Percentiles rank a stretch among this genome's conserved stretches.
These are phyloP conservation scores for Micronycteris hirsuta DNA, from an alignment of 2,113 vertebrate species.

Conservation along the genomic window DNA sequence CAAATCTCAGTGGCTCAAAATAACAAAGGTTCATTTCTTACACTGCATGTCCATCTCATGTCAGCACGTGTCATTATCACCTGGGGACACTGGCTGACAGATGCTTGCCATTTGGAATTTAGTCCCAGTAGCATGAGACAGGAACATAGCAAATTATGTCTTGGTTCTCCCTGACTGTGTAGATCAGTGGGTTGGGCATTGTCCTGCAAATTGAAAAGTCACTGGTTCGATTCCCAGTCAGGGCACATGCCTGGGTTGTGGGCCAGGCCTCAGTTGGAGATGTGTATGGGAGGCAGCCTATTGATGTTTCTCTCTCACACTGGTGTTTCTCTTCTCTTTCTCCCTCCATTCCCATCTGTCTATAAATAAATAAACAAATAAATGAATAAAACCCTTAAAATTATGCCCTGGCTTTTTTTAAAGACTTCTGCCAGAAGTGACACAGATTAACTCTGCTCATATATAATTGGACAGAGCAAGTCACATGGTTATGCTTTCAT, in stretches of 20 bases:
- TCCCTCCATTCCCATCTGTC: no score
- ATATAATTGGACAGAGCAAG: not conserved
- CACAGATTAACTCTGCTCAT: not conserved
- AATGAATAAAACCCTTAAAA: no score
- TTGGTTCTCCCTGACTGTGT: not conserved
- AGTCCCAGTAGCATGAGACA: not conserved
- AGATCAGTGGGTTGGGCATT: no score
- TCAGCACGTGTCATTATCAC: not conserved
- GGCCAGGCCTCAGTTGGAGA: no score
- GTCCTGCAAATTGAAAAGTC: no score
- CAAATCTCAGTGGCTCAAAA: slow-evolving; percentile 4
- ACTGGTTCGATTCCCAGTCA: no score
- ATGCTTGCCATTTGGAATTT: not conserved
- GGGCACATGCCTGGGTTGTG: no score
- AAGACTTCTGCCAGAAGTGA: not conserved
- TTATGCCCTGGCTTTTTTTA: not conserved
- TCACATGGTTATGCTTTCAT: not conserved
- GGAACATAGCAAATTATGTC: not conserved
- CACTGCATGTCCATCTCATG: not conserved
- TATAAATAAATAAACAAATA: no score
- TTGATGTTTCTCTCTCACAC: no score
- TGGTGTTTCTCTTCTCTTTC: no score
- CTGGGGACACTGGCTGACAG: not conserved
- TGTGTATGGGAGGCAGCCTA: no score
- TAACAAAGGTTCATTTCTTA: not conserved